These are phyloP conservation scores for Takifugu ocellatus DNA, from an alignment of 2,797 vertebrate species.

Conservation along the genomic window DNA sequence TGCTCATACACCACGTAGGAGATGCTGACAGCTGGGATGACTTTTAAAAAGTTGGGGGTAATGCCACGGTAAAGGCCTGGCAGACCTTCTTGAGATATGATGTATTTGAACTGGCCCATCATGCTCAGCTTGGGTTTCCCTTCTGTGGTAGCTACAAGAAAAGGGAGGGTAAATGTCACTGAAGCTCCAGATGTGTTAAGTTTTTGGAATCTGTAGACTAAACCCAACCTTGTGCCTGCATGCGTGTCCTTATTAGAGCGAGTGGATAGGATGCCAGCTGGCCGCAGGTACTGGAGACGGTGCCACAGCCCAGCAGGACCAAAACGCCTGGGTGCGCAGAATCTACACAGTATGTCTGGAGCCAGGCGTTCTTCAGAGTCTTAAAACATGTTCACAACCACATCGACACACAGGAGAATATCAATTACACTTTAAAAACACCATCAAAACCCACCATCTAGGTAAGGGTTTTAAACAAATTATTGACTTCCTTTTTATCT, in stretches of 20 bases:
- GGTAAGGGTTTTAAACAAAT: too few species aligned
- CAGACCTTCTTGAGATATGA: slow-evolving; percentile 85
- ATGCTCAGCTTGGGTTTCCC: slow-evolving; percentile 83
- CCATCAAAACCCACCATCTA: too few species aligned
- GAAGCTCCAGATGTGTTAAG: background rate
- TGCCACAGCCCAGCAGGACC: slow-evolving; percentile 87
- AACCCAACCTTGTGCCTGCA: slow-evolving; percentile 90
- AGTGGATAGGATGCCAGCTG: slow-evolving; percentile 92
- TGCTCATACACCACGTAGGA: slow-evolving; percentile 95
- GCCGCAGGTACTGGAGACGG: slow-evolving; percentile 88
- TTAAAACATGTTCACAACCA: slow-evolving; percentile 32
- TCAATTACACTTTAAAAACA: too few species aligned
- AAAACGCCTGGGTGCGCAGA: slow-evolving; percentile 87
- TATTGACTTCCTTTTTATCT: too few species aligned
- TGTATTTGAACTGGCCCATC: slow-evolving; percentile 85
- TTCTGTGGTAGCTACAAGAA: slow-evolving; percentile 66
- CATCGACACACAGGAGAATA: too few species aligned
- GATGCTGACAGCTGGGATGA: slow-evolving; percentile 94
- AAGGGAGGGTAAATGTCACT: background rate
- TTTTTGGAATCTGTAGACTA: background rate
- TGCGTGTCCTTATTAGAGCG: slow-evolving; percentile 88
- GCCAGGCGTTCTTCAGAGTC: slow-evolving; percentile 89
- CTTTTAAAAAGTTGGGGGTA: slow-evolving; percentile 93
- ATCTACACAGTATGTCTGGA: slow-evolving; percentile 82
- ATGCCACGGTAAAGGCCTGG: slow-evolving; percentile 89